Conservation (phyloP, 2,113 vertebrate species). For the Pheucticus melanocephalus region DNA sequence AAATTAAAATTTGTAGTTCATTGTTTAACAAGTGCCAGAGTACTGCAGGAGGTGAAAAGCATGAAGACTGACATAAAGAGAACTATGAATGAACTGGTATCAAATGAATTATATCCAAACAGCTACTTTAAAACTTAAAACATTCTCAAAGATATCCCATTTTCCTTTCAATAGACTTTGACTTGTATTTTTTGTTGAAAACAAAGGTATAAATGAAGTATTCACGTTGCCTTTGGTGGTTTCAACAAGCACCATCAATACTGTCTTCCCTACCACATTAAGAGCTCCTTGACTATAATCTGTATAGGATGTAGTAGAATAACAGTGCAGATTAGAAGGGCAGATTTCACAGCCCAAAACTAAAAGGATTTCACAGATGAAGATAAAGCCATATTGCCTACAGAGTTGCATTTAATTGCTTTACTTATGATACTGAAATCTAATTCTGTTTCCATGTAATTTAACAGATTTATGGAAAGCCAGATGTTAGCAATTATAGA, state of each 20-base stretch:
- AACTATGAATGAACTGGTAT: background rate
- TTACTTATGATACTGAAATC: constrained; percentile 74
- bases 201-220: background rate
- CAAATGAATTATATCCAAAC: background rate
- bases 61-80: background rate
- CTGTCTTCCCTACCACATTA: background rate
- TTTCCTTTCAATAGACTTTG: background rate
- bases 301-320: background rate
- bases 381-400: constrained; percentile 59
- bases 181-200: background rate
- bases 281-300: background rate
- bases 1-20: background rate
- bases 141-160: background rate
- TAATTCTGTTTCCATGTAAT: constrained; percentile 75
- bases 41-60: background rate
- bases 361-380: constrained; percentile 66
- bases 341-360: constrained; percentile 13
- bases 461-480: constrained; percentile 81
- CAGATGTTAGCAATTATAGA: constrained; percentile 82
- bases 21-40: background rate
- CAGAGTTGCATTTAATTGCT: constrained; percentile 73
- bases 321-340: background rate
- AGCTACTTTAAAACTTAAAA: background rate
- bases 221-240: background rate
- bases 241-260: background rate